Conservation (phyloP, 2,113 vertebrate genomes). For the Hydrochoerus hydrochaeris region DNA sequence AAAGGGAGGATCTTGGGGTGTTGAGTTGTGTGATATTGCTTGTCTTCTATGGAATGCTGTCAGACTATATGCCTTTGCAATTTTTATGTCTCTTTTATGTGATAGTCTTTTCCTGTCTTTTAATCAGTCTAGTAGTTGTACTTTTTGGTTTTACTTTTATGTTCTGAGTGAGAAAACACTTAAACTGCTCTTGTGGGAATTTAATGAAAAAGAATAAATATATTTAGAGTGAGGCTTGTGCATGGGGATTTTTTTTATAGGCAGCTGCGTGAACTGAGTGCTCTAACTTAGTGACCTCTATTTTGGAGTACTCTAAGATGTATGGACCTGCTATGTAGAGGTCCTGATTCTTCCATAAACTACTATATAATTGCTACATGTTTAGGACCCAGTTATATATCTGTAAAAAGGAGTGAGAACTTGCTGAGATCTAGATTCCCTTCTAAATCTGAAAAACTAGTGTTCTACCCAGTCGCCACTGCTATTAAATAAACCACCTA, state of each 20-base stretch:
- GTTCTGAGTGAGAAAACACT: neutral
- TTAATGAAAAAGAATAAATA: slow-evolving; percentile 19
- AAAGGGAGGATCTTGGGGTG: neutral
- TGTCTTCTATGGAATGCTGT: neutral
- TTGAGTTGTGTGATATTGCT: neutral
- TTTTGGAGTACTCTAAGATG: neutral
- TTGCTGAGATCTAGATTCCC: neutral
- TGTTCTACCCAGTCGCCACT: neutral
- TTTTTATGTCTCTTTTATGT: neutral
- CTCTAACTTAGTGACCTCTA: neutral
- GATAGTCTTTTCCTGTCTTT: neutral
- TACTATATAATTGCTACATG: neutral
- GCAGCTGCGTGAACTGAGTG: neutral
- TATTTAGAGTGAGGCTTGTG: neutral
- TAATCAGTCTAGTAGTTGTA: neutral
- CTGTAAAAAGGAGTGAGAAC: neutral
- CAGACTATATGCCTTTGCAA: neutral
- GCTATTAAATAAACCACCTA: neutral
- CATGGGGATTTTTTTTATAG: neutral
- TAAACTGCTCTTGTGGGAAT: neutral
- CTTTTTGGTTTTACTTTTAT: slow-evolving; percentile 28
- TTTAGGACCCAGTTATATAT: neutral
- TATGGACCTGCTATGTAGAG: neutral
- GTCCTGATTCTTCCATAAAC: neutral
- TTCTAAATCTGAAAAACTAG: neutral